Percentiles rank a stretch among this genome's conserved stretches.
phyloP scores from a whole-genome alignment of 2,888 invertebrate species.

The Conus canariensis region DNA sequence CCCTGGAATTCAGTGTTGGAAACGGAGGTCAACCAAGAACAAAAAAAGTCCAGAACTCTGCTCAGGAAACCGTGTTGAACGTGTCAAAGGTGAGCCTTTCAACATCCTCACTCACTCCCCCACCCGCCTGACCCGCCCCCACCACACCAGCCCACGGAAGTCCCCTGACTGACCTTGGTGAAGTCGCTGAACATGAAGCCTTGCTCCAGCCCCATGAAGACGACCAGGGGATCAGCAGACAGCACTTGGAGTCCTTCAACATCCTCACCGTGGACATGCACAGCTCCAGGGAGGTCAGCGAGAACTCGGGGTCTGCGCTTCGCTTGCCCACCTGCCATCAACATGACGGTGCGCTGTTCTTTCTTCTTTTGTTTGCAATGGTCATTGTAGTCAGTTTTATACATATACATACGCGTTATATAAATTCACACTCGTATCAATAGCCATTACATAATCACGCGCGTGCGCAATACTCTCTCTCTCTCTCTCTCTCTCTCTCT shows the following conservation, averaged over 20 bases:
- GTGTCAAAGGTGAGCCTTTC: not conserved
- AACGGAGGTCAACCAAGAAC: not conserved
- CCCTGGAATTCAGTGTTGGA: not conserved
- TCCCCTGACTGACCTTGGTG: conserved; percentile 69
- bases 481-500: too few relatives aligned
- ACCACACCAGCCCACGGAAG: not conserved
- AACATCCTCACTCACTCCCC: not conserved
- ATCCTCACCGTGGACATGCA: conserved; percentile 70
- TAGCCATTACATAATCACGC: not conserved
- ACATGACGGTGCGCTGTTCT: too few relatives aligned
- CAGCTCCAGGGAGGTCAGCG: conserved; percentile 65
- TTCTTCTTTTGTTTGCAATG: not conserved
- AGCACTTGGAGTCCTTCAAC: conserved; percentile 72
- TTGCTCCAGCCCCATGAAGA: conserved; percentile 75
- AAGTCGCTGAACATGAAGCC: conserved; percentile 77
- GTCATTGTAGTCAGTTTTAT: not conserved
- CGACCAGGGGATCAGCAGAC: conserved; percentile 71
- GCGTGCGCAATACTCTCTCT: too few relatives aligned
- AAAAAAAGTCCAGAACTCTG: not conserved
- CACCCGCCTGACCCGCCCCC: not conserved
- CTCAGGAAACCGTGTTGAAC: too few relatives aligned
- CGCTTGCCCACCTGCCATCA: conserved; percentile 50
- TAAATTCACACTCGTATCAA: not conserved
- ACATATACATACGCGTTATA: not conserved
- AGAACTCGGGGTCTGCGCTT: conserved; percentile 56